Evolutionary conservation across 2,113 vertebrate species (phyloP).

Genomic region (Tursiops truncatus): DNA sequence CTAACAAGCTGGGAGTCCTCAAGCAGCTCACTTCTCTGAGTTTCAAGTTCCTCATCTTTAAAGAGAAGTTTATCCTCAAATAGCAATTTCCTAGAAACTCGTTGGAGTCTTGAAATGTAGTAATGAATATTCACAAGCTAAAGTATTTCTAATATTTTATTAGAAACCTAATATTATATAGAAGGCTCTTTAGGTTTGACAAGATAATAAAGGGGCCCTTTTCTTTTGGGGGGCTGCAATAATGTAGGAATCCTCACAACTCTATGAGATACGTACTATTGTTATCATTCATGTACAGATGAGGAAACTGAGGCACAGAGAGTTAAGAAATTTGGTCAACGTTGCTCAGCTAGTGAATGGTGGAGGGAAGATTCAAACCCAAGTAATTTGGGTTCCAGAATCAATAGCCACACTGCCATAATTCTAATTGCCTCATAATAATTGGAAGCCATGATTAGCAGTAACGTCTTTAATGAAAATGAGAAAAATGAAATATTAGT

Average conservation of each 20-base stretch:
- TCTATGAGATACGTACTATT: neutral
- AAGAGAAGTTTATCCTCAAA: constrained; percentile 32
- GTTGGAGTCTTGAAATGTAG: neutral
- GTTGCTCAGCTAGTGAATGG: neutral
- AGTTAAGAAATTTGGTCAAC: neutral
- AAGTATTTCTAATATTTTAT: constrained; percentile 33
- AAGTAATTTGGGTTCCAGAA: neutral
- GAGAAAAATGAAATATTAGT: constrained; percentile 36
- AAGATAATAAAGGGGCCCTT: neutral
- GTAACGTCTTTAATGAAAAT: constrained; percentile 13
- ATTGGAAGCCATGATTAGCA: neutral
- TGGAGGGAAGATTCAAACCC: neutral
- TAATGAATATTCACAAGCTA: neutral
- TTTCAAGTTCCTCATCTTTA: constrained; percentile 18
- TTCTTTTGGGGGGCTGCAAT: neutral
- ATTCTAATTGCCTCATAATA: neutral
- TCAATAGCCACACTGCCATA: neutral
- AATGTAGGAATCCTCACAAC: neutral
- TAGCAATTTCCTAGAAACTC: neutral
- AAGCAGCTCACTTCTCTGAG: neutral
- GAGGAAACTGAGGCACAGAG: neutral
- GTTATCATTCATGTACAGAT: neutral
- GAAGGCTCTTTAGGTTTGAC: neutral
- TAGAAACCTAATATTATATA: neutral
- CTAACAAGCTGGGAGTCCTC: neutral